Evolutionary conservation across 2,797 vertebrate genomes (phyloP).

Genomic region (Acropternis orthonyx): DNA sequence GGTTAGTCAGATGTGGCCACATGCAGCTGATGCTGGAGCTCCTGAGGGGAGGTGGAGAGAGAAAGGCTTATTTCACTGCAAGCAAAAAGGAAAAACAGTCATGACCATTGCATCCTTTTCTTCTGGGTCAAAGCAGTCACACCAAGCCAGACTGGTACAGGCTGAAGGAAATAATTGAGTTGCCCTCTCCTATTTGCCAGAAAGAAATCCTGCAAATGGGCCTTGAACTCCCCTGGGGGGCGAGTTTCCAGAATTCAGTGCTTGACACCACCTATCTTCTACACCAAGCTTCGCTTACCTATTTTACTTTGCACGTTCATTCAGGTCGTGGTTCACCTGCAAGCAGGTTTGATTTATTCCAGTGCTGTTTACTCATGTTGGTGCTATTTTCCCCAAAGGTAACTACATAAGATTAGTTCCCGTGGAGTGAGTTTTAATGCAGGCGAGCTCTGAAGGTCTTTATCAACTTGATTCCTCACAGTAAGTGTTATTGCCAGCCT

Average conservation of each 20-base stretch:
- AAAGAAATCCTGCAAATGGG: neutral
- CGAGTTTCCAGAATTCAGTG: neutral
- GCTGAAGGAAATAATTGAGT: neutral
- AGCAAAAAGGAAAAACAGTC: neutral
- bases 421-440: neutral
- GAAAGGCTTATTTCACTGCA: neutral
- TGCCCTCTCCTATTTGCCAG: neutral
- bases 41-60: neutral
- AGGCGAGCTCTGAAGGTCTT: neutral
- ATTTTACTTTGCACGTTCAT: neutral
- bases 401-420: neutral
- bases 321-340: neutral
- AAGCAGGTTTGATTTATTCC: neutral
- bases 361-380: neutral
- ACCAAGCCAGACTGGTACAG: neutral
- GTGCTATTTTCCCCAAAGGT: neutral
- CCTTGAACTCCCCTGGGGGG: neutral
- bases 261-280: neutral
- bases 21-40: neutral
- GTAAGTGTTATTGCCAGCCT: neutral
- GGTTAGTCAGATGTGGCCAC: neutral
- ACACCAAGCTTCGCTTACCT: accelerated
- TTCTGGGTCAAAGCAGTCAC: neutral
- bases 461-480: neutral
- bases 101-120: accelerated